Evolutionary conservation across 1,140 invertebrate genomes (phyloP).

Genomic region (Trichoplusia ni): DNA sequence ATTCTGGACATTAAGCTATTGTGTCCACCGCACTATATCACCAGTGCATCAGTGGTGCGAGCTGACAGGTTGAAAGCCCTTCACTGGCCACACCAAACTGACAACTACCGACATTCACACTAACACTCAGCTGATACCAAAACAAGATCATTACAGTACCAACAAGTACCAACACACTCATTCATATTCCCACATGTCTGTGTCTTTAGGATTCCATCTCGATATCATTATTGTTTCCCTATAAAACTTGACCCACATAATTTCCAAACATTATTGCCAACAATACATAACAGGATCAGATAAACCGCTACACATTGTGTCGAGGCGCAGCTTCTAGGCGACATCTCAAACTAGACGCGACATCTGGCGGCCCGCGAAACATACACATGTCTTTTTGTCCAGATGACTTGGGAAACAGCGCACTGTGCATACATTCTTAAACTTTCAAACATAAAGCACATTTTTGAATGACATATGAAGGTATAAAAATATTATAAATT

Average conservation of each 20-base stretch:
- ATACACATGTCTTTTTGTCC: constrained; percentile 68
- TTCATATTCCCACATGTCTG: too few species aligned
- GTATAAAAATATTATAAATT: background rate
- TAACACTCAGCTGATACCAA: too few species aligned
- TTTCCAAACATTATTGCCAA: constrained; percentile 18
- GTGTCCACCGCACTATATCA: too few species aligned
- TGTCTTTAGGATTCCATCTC: background rate
- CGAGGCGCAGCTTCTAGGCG: constrained; percentile 32
- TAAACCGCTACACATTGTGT: constrained; percentile 50
- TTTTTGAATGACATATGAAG: background rate
- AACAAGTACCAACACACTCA: too few species aligned
- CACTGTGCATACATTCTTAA: constrained; percentile 30
- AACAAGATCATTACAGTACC: too few species aligned
- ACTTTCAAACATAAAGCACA: constrained; percentile 30
- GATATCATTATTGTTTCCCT: constrained; percentile 1
- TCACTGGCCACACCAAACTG: too few species aligned
- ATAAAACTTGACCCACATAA: constrained; percentile 22
- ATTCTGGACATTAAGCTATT: too few species aligned
- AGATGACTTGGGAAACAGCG: constrained; percentile 52
- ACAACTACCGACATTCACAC: too few species aligned
- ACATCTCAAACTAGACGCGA: constrained; percentile 56
- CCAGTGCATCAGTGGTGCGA: too few species aligned
- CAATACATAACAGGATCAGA: constrained; percentile 39
- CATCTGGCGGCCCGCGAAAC: constrained; percentile 67
- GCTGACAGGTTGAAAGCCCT: too few species aligned